Percentiles rank a stretch among this genome's conserved stretches.
Evolutionary conservation across 2,888 invertebrate species (phyloP).

Genomic region (Parapristionchus giblindavisi): DNA sequence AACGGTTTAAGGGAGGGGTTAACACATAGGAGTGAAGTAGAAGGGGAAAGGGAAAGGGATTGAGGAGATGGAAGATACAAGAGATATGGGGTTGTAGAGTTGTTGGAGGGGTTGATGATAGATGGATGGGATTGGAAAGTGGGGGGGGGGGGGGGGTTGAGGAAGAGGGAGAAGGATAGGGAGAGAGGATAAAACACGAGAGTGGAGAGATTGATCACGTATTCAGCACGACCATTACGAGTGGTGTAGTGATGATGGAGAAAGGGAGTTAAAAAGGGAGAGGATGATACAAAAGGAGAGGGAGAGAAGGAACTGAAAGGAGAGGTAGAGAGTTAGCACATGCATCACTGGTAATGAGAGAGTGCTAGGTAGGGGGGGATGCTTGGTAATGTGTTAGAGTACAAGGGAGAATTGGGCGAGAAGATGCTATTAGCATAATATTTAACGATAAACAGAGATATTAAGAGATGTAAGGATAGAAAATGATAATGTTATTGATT

Average conservation of each 20-base stretch:
- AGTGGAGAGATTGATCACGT: constrained; percentile 17
- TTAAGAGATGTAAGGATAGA: background rate
- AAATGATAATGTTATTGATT: too few relatives aligned
- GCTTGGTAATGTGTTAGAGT: background rate
- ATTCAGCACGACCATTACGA: constrained; percentile 31
- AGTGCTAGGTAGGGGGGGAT: background rate
- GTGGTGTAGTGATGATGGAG: background rate
- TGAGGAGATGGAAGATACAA: constrained; percentile 3
- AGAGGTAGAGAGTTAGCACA: background rate
- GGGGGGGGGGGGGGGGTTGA: background rate
- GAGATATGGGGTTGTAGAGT: background rate
- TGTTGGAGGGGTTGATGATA: background rate
- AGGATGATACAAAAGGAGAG: constrained; percentile 3
- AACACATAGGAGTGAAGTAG: background rate
- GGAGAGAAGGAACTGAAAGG: background rate
- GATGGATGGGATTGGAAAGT: background rate
- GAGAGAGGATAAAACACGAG: background rate
- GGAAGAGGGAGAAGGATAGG: background rate
- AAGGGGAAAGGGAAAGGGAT: background rate
- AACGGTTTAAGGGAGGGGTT: background rate
- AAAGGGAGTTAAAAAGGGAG: background rate
- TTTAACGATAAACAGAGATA: background rate
- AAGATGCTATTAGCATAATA: background rate
- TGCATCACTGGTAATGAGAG: background rate
- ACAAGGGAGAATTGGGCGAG: background rate